These are phyloP conservation scores for Trichonephila clavata DNA, from an alignment of 1,140 invertebrate species.

Conservation along the genomic window DNA sequence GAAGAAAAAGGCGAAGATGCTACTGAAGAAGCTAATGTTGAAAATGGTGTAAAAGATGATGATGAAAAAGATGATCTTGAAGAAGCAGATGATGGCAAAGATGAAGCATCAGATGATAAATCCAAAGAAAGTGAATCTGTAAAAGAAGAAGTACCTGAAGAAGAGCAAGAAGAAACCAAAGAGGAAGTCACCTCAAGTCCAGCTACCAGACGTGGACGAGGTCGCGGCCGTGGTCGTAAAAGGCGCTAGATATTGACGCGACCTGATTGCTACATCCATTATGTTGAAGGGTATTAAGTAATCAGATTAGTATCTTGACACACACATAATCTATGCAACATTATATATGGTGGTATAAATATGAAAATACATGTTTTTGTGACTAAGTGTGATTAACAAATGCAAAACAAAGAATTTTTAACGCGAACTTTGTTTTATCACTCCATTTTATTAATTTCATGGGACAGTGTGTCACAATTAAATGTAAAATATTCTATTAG, in stretches of 20 bases:
- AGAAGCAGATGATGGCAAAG: slow-evolving; percentile 63
- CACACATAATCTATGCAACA: slow-evolving; percentile 49
- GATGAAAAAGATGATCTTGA: slow-evolving; percentile 50
- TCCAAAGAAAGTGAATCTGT: slow-evolving; percentile 57
- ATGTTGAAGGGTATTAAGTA: not conserved
- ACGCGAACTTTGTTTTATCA: slow-evolving; percentile 41
- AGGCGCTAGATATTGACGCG: slow-evolving; percentile 44
- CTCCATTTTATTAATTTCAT: slow-evolving; percentile 47
- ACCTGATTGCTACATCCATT: not conserved
- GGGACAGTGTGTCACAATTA: not conserved
- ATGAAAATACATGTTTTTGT: slow-evolving; percentile 62
- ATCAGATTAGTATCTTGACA: slow-evolving; percentile 16
- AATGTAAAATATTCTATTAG: not conserved
- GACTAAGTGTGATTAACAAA: slow-evolving; percentile 34
- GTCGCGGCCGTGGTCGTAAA: slow-evolving; percentile 69
- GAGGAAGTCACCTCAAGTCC: slow-evolving; percentile 50
- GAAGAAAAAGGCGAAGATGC: slow-evolving; percentile 37
- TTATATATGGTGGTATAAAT: slow-evolving; percentile 38
- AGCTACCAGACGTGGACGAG: slow-evolving; percentile 63
- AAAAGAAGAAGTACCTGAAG: slow-evolving; percentile 63
- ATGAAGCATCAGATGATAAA: slow-evolving; percentile 65
- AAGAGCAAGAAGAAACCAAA: slow-evolving; percentile 62
- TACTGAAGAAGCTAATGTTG: not conserved
- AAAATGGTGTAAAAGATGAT: slow-evolving; percentile 64
- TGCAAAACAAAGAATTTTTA: slow-evolving; percentile 47